These are phyloP conservation scores for Lymantria dispar DNA, from an alignment of 2,888 invertebrate genomes.

Conservation along the genomic window DNA sequence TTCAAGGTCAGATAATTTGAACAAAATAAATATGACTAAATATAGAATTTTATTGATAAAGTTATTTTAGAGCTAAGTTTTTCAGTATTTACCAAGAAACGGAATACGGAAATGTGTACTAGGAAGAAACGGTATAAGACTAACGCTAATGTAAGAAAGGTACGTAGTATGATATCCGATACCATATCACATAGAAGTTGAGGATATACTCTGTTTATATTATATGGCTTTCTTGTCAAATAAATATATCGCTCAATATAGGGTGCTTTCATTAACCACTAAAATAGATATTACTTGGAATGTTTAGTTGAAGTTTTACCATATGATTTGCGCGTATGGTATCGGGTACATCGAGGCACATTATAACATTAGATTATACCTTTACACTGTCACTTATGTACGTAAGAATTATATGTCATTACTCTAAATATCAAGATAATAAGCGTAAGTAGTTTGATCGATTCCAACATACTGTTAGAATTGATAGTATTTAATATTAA, in stretches of 20 bases:
- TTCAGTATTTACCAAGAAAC: slow-evolving; percentile 52
- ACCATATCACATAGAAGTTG: slow-evolving; percentile 60
- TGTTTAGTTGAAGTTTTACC: not conserved
- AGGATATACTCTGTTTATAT: too few relatives aligned
- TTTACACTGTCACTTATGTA: slow-evolving; percentile 65
- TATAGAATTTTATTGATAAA: too few relatives aligned
- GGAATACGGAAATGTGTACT: slow-evolving; percentile 50
- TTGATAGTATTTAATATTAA: slow-evolving; percentile 38
- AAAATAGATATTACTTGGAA: not conserved
- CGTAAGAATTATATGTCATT: slow-evolving; percentile 61
- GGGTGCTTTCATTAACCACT: not conserved
- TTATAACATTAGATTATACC: slow-evolving; percentile 61
- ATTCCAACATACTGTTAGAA: slow-evolving; percentile 56
- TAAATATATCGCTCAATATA: too few relatives aligned
- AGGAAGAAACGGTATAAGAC: slow-evolving; percentile 57
- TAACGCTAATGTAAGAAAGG: slow-evolving; percentile 51
- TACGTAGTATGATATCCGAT: slow-evolving; percentile 60
- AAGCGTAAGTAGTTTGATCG: slow-evolving; percentile 74
- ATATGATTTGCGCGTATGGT: slow-evolving; percentile 28
- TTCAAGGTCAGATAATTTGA: too few relatives aligned
- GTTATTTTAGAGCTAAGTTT: not conserved
- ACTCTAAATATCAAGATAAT: slow-evolving; percentile 77
- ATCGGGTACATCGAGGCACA: slow-evolving; percentile 70
- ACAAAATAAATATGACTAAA: too few relatives aligned
- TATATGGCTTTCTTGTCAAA: too few relatives aligned